A percentile compares a stretch with the other conserved stretches of the same genome.
Evolutionary conservation across 64 coral and sea anemone genomes (phyloP).

Genomic region (Montipora sp.): DNA sequence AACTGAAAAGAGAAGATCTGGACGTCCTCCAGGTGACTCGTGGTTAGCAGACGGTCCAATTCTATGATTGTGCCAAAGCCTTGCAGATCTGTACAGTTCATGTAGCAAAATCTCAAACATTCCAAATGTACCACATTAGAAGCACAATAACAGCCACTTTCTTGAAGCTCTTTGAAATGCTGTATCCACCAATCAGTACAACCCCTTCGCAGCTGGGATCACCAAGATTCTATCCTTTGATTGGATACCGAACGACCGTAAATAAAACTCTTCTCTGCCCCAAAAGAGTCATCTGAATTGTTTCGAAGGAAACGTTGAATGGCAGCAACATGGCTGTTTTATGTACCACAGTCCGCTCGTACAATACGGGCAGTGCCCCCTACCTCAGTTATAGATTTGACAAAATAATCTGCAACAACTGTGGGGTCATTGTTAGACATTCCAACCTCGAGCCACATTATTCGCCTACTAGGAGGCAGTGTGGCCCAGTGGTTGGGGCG

Average conservation of each 20-base stretch:
- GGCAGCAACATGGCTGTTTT: background rate
- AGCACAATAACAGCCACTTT: conserved; percentile 16
- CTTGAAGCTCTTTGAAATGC: conserved; percentile 17
- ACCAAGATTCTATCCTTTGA: background rate
- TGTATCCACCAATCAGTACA: conserved; percentile 21
- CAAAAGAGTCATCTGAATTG: background rate
- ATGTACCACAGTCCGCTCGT: background rate
- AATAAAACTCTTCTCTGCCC: conserved; percentile 21
- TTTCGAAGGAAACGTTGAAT: background rate
- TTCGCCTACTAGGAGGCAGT: background rate
- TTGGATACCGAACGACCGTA: background rate
- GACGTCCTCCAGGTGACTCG: conserved; percentile 47
- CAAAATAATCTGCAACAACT: background rate
- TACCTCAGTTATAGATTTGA: background rate
- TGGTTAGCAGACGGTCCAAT: conserved; percentile 52
- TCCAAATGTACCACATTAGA: conserved; percentile 12
- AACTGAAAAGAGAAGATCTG: background rate
- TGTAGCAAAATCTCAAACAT: conserved; percentile 74
- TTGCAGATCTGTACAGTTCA: conserved; percentile 64
- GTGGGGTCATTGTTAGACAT: too few relatives aligned
- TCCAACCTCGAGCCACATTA: background rate
- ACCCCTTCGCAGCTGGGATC: conserved; percentile 15
- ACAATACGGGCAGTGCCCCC: background rate
- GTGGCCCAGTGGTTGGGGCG: too few relatives aligned
- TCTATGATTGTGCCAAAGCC: conserved; percentile 66